Percentiles rank a stretch among this genome's conserved stretches.
Conservation (phyloP, 2,888 invertebrate genomes). For the Ormyrus nitidulus region DNA sequence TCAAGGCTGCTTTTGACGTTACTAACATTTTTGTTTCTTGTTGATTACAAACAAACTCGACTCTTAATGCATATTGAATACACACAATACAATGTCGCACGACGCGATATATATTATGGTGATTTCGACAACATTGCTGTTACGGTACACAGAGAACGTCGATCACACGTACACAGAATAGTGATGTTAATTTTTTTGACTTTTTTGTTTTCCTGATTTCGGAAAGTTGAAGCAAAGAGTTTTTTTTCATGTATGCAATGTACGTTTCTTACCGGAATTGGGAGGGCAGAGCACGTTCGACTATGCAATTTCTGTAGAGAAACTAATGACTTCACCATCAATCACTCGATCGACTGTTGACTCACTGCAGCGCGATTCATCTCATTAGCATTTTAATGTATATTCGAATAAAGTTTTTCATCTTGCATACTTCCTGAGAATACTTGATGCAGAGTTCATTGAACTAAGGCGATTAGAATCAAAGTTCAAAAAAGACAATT, state of each 20-base stretch:
- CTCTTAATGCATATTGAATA: conserved; percentile 17
- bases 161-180: conserved; percentile 29
- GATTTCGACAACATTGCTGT: conserved; percentile 37
- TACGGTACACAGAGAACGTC: conserved; percentile 38
- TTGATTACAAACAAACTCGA: conserved; percentile 25
- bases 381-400: conserved; percentile 55
- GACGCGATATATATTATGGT: neutral
- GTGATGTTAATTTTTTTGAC: conserved; percentile 18
- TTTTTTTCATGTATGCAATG: conserved; percentile 52
- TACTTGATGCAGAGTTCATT: conserved; percentile 27
- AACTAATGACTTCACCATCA: conserved; percentile 32
- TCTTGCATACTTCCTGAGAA: conserved; percentile 3
- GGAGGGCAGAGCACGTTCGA: conserved; percentile 72
- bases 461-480: conserved; percentile 27
- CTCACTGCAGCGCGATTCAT: conserved; percentile 48
- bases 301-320: conserved; percentile 17
- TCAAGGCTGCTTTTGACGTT: conserved; percentile 50
- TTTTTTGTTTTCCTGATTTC: conserved; percentile 10
- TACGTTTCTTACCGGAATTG: conserved; percentile 62
- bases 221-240: conserved; percentile 29
- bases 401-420: conserved; percentile 17
- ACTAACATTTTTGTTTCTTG: conserved; percentile 12
- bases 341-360: conserved; percentile 29
- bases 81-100: conserved; percentile 14
- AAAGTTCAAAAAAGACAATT: neutral